Base-by-base conservation (phyloP, 2,888 invertebrate genomes). In the Caradrina kadenii region DNA sequence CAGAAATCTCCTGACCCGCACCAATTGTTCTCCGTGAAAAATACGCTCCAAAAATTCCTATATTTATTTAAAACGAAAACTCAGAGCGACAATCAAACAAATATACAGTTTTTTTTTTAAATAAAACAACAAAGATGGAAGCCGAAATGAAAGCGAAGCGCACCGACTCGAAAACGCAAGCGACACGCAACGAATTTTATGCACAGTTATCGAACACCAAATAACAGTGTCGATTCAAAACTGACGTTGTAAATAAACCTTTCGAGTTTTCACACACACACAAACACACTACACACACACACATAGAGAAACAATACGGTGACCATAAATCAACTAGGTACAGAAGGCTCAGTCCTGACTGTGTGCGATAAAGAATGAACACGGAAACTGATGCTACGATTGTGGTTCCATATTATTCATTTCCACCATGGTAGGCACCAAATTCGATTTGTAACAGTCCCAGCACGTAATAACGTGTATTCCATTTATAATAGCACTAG, bases 201-300 rank as follows among this genome's bases (percentile, higher is more conserved):
- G 63, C 61, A 53, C 35, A 73, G 49, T 66, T 69, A 74, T 70
- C 67, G 78, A 71, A 75, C 66, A 78, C 62, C 55, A 62, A 73
- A 78, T 67, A 82, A 70, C 63, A 58, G 68, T 73, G 71, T 73
- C 69, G 69, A 82, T 80, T 80, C 76, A 75, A 83, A 82, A 83
- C 68, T 76, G 80, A 71, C 61, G 26, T 76, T 72, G 72, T 81
- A 75, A 77, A 84, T 78, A 77, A 73, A 82, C 62, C 73, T 70
- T 77, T 73, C 73, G 68, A 79, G 71, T 76, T 75, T 82, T 54
- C 65, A 74, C 76, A 63, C 69, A 81, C 63, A 79, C 69, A n/a
- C n/a, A n/a, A n/a, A n/a, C n/a, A n/a, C n/a, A n/a, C n/a, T 26
- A 26, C 26, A 26, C 65, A 74, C 76, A 63, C 69, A 81, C 62